Evolutionary conservation across 2,888 invertebrate species (phyloP).

Genomic region (Chelonus formosanus): DNA sequence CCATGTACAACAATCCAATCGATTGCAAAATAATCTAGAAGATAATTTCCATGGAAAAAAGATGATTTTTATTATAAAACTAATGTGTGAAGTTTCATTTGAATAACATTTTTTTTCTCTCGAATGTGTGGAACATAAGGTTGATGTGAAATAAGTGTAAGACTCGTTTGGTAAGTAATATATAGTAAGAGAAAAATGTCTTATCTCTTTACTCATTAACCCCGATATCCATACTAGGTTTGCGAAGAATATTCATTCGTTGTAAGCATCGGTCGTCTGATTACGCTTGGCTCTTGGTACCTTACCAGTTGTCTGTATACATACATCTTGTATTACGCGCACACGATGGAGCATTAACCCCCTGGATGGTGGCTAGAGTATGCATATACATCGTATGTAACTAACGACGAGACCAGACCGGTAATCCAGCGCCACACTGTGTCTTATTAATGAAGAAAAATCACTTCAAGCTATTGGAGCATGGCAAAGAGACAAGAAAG

Average conservation of each 20-base stretch:
- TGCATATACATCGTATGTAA: conserved; percentile 9
- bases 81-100: too few species aligned
- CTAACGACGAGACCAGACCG: conserved; percentile 9
- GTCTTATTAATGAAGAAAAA: conserved; percentile 53
- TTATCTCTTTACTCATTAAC: conserved; percentile 45
- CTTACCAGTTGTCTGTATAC: conserved; percentile 21
- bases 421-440: conserved; percentile 31
- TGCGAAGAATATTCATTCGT: conserved; percentile 32
- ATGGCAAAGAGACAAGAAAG: conserved; percentile 40
- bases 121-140: background rate
- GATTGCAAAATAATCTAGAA: too few species aligned
- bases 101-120: too few species aligned
- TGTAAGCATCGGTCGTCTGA: conserved; percentile 31
- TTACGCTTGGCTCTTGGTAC: conserved; percentile 20
- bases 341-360: conserved; percentile 32
- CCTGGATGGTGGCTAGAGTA: conserved; percentile 16
- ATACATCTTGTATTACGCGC: conserved; percentile 28
- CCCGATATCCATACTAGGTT: conserved; percentile 47
- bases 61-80: too few species aligned
- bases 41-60: too few species aligned
- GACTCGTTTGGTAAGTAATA: conserved; percentile 19
- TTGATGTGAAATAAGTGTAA: conserved; percentile 14
- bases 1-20: too few species aligned
- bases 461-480: conserved; percentile 49
- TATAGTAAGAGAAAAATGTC: conserved; percentile 19